Evolutionary conservation across 2,113 vertebrate species (phyloP).

Genomic region (Hypanus sabinus): DNA sequence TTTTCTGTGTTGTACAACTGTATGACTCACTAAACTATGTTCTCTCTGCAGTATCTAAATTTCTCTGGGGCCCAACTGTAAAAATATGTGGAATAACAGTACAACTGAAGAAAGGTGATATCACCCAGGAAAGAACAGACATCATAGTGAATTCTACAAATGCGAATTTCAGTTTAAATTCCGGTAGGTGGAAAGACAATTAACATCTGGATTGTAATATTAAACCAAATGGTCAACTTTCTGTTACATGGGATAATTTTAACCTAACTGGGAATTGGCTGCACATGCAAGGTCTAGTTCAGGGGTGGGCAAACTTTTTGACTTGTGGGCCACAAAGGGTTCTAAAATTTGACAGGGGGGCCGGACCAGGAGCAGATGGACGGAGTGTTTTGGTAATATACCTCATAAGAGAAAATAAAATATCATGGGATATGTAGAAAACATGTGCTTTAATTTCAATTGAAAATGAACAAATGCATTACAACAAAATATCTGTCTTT

Average conservation of each 20-base stretch:
- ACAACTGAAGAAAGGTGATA: constrained; percentile 48
- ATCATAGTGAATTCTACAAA: constrained; percentile 51
- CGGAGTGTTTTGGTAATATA: no score
- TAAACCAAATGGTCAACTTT: neutral
- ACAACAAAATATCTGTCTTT: no score
- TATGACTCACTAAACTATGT: neutral
- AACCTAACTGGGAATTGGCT: neutral
- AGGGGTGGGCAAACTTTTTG: no score
- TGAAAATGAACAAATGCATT: no score
- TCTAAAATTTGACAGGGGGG: no score
- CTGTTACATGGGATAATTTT: no score
- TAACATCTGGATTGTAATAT: neutral
- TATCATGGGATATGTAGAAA: no score
- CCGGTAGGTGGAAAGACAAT: constrained; percentile 42
- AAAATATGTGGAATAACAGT: constrained; percentile 43
- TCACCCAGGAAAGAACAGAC: constrained; percentile 48
- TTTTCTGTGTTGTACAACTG: neutral
- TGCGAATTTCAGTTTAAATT: constrained; percentile 43
- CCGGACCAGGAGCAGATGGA: no score
- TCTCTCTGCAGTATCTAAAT: neutral
- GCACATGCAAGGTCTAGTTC: no score
- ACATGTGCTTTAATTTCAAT: no score
- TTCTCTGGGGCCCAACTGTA: constrained; percentile 36
- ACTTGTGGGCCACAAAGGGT: no score
- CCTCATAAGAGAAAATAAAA: no score